Conservation (phyloP, 2,113 vertebrate species). For the Irena cyanogastra region DNA sequence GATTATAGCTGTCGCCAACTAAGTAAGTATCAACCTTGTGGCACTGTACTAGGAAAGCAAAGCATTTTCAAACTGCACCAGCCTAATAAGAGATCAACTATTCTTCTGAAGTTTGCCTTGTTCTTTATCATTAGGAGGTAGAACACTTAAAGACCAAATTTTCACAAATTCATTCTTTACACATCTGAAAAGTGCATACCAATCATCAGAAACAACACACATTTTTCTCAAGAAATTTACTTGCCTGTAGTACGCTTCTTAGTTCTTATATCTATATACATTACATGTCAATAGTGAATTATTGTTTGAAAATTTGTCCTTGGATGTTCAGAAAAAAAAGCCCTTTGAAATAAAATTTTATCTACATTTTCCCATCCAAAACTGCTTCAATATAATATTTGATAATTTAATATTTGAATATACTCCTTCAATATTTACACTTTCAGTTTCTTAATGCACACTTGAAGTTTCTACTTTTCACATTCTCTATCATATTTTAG, state of each 20-base stretch:
- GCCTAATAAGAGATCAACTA: neutral
- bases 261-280: neutral
- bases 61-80: neutral
- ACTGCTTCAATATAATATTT: neutral
- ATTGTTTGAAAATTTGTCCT: neutral
- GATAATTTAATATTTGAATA: neutral
- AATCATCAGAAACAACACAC: neutral
- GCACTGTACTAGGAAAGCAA: neutral
- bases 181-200: neutral
- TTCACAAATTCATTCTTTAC: neutral
- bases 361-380: neutral
- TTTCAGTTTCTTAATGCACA: neutral
- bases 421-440: neutral
- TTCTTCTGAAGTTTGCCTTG: neutral
- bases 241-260: neutral
- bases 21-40: neutral
- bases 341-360: neutral
- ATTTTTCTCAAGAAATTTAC: neutral
- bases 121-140: neutral
- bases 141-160: neutral
- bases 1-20: neutral
- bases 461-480: neutral
- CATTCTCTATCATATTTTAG: neutral
- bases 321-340: neutral
- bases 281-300: neutral